A percentile compares a stretch with the other conserved stretches of the same genome.
Conservation (phyloP, 1,140 invertebrate species). For the Ostrea denselamellosa region DNA sequence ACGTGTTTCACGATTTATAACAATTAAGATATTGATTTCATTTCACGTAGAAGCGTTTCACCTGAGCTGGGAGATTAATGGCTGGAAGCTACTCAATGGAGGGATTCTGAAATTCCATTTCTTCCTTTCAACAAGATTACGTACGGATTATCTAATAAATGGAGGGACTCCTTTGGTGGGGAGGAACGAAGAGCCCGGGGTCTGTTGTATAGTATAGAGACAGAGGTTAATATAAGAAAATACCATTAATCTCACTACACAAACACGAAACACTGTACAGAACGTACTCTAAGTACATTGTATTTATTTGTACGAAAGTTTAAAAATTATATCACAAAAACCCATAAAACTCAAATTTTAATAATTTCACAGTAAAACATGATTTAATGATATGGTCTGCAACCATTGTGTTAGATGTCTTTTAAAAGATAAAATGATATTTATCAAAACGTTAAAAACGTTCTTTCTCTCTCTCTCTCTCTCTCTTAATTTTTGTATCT, state of each 20-base stretch:
- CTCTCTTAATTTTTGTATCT: background rate
- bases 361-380: too few relatives aligned
- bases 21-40: background rate
- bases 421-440: too few relatives aligned
- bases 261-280: too few relatives aligned
- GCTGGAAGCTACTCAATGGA: background rate
- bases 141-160: background rate
- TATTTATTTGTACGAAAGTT: background rate
- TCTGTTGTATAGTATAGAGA: conserved; percentile 6
- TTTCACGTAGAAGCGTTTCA: background rate
- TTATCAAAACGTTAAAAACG: too few relatives aligned
- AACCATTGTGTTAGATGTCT: too few relatives aligned
- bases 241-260: background rate
- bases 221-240: background rate
- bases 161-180: background rate
- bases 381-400: too few relatives aligned
- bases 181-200: background rate
- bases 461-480: conserved; percentile 29
- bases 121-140: background rate
- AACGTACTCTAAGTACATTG: too few relatives aligned
- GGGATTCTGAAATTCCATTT: background rate
- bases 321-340: too few relatives aligned
- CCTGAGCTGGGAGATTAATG: background rate
- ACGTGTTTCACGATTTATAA: conserved; percentile 5
- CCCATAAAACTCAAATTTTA: too few relatives aligned